Percentiles rank a stretch among this genome's conserved stretches.
These are phyloP conservation scores for Pristiophorus japonicus DNA, from an alignment of 2,113 vertebrate genomes.

Conservation along the genomic window DNA sequence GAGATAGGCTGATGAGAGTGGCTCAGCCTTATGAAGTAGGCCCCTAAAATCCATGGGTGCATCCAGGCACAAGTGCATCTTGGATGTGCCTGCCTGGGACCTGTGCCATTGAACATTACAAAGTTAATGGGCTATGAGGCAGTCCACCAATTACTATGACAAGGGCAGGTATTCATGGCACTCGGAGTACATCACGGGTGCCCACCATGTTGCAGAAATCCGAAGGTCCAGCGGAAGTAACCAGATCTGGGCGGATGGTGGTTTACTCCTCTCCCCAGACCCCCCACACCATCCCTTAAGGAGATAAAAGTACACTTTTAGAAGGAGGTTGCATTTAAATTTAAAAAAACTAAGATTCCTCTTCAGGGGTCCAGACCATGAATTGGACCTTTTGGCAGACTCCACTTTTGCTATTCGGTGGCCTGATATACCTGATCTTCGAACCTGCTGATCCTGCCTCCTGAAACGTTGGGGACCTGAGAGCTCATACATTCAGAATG, in stretches of 20 bases:
- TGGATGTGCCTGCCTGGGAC: not conserved
- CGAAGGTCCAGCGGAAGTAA: not conserved
- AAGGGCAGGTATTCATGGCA: not conserved
- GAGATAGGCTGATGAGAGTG: not conserved
- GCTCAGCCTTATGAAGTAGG: not conserved
- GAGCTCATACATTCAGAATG: not conserved
- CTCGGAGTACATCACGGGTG: not conserved
- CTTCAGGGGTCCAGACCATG: not conserved
- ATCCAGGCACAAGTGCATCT: not conserved
- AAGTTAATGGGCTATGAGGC: not conserved
- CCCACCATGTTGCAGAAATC: not conserved
- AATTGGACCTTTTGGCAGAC: not conserved
- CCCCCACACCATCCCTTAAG: too few species aligned
- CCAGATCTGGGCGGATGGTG: not conserved
- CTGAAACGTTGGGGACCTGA: not conserved
- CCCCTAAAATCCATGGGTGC: not conserved
- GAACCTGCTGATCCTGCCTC: not conserved
- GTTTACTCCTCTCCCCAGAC: too few species aligned
- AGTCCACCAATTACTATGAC: not conserved
- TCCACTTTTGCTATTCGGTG: too few species aligned
- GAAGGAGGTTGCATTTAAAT: too few species aligned
- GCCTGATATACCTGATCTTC: not conserved
- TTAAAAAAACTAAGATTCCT: not conserved
- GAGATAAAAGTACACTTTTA: too few species aligned
- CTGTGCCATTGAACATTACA: not conserved